These are phyloP conservation scores for Spondyliosoma cantharus DNA, from an alignment of 2,797 vertebrate species.

Conservation along the genomic window DNA sequence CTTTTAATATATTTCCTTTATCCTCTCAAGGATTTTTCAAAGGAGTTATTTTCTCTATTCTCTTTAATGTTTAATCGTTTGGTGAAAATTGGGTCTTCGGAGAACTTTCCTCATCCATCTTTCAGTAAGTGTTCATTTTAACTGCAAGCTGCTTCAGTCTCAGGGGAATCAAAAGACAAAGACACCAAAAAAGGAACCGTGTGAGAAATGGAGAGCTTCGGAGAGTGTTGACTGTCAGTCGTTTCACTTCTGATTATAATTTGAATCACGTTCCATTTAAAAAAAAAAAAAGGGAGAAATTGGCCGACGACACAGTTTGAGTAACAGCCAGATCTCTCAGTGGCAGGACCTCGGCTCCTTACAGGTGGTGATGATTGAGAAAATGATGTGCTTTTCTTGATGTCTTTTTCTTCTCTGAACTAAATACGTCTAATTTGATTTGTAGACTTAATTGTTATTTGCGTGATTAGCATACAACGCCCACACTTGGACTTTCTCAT, in stretches of 20 bases:
- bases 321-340: constrained; percentile 9
- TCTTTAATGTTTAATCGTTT: constrained; percentile 79
- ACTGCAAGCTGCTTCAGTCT: constrained; percentile 65
- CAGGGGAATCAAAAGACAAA: constrained; percentile 75
- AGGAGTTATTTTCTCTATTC: constrained; percentile 68
- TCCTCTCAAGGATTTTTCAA: constrained; percentile 71
- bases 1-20: constrained; percentile 70
- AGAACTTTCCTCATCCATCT: constrained; percentile 78
- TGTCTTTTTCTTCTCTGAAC: constrained; percentile 24
- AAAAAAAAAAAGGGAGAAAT: constrained; percentile 25
- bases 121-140: constrained; percentile 75
- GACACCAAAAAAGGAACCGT: constrained; percentile 59
- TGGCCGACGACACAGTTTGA: background rate
- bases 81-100: constrained; percentile 71
- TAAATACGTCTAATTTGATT: constrained; percentile 47
- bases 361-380: constrained; percentile 16
- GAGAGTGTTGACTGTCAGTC: constrained; percentile 63
- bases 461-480: constrained; percentile 36
- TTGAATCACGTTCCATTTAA: constrained; percentile 49
- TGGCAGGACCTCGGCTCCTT: background rate
- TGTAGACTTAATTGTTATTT: constrained; percentile 51
- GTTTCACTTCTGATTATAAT: constrained; percentile 63
- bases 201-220: constrained; percentile 65
- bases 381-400: background rate
- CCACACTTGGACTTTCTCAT: background rate